A percentile compares a stretch with the other conserved stretches of the same genome.
phyloP scores from a whole-genome alignment of 2,113 vertebrate genomes.

The Zootoca vivipara region DNA sequence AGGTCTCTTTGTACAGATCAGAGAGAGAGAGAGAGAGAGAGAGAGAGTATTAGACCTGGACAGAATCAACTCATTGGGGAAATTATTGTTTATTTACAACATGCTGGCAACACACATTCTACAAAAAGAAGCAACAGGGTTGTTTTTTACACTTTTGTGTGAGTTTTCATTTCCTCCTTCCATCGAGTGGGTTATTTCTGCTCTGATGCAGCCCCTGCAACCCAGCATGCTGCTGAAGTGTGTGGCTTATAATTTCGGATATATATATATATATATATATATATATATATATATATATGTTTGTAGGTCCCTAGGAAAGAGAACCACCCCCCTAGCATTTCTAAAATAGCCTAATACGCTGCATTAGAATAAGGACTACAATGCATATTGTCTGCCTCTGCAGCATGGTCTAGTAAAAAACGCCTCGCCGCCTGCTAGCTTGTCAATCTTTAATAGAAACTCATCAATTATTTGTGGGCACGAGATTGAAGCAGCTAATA shows the following conservation, averaged over 20 bases:
- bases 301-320: constrained; percentile 58
- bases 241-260: constrained; percentile 36
- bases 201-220: constrained; percentile 36
- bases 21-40: too few species aligned
- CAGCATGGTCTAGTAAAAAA: constrained; percentile 80
- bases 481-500: constrained; percentile 88
- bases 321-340: constrained; percentile 44
- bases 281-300: not conserved
- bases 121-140: constrained; percentile 34
- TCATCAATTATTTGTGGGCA: constrained; percentile 90
- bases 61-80: not conserved
- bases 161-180: constrained; percentile 49
- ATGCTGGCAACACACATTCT: not conserved
- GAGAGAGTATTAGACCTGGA: not conserved
- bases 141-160: constrained; percentile 17
- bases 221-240: constrained; percentile 15
- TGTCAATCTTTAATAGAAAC: constrained; percentile 89
- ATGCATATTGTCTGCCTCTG: constrained; percentile 73
- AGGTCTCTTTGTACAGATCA: not conserved
- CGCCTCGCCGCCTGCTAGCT: constrained; percentile 79
- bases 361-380: constrained; percentile 69
- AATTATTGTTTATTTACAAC: not conserved
- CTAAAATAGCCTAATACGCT: constrained; percentile 65
- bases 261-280: not conserved
- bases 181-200: constrained; percentile 21